Evolutionary conservation across 2,888 invertebrate species (phyloP), one percentile per base, ranked within the genome.

Genomic region (Drosophila cognata): DNA sequence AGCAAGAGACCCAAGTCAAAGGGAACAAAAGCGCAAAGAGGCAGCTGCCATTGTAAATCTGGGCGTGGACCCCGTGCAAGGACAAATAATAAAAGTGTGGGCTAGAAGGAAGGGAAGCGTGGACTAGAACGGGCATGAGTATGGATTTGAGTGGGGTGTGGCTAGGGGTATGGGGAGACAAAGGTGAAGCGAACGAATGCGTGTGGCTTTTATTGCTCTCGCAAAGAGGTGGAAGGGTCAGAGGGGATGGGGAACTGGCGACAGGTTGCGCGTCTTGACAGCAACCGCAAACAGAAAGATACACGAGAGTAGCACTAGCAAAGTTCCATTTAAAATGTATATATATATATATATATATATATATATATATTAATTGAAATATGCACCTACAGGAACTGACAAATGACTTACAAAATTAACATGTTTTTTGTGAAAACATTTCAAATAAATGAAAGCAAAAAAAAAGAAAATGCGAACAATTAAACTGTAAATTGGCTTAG

Each of bases 191-290:
- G 68, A 83, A 61, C 73, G 71, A 89, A 82, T 89, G 88, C 84
- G 84, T 84, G 84, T 72, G 88, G 84, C 89, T 84, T 84, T 84
- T 89, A 88, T 88, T 81, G 88, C 82, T 62, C 55, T 52, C 62
- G 71, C 41, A 63, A 59, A 62, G 66, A 52, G 62, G 48, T 53
- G 67, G 33, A 21, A n/a, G 70, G 60, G 31, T 21, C 62, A 41
- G 35, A 25, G 25, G 25, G 36, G 33, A n/a, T 35, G 56, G 51
- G 60, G 28, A 80, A 78, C 73, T 71, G 89, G 88, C 82, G 84
- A 81, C 88, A 89, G 88, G 76, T 74, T 70, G 85, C 79, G 75
- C 74, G 84, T 81, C 88, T 81, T 84, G 88, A 81, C 84, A 89
- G 70, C 61, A 60, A 65, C 66, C 64, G 59, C 53, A 60, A 72